A percentile compares a stretch with the other conserved stretches of the same genome.
These are phyloP conservation scores for Mystacides longicornis DNA, from an alignment of 2,888 invertebrate genomes.

Conservation along the genomic window DNA sequence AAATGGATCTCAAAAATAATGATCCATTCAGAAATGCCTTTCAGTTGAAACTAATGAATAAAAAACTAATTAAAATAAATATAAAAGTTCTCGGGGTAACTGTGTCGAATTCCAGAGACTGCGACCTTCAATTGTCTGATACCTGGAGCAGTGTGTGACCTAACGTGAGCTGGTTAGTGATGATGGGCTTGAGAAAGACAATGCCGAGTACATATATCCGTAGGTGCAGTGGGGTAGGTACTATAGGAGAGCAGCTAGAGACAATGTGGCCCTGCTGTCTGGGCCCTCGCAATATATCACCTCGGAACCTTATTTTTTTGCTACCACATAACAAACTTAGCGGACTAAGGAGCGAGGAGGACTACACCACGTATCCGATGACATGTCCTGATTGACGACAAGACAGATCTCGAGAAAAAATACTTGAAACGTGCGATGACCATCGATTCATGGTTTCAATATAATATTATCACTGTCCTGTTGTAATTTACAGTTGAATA, in stretches of 20 bases:
- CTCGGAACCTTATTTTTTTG: conserved; percentile 12
- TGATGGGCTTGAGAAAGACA: too few species aligned
- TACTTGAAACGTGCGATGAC: background rate
- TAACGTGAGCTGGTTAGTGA: too few species aligned
- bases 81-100: background rate
- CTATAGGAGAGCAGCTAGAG: too few species aligned
- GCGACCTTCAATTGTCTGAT: conserved; percentile 13
- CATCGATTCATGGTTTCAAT: too few species aligned
- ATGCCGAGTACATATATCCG: too few species aligned
- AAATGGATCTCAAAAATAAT: too few species aligned
- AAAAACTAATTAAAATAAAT: background rate
- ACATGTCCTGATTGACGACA: conserved; percentile 13
- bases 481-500: too few species aligned
- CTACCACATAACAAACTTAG: conserved; percentile 5
- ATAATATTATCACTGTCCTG: too few species aligned
- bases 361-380: conserved; percentile 5
- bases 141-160: background rate
- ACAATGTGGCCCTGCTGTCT: conserved; percentile 11
- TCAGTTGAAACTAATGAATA: too few species aligned
- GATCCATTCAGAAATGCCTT: too few species aligned
- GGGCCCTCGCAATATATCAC: conserved; percentile 15
- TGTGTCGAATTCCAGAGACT: background rate
- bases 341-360: background rate
- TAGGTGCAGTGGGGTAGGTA: too few species aligned
- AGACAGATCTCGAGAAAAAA: conserved; percentile 10